phyloP scores from a whole-genome alignment of 1,140 invertebrate genomes.

The Tetramorium simillimum region DNA sequence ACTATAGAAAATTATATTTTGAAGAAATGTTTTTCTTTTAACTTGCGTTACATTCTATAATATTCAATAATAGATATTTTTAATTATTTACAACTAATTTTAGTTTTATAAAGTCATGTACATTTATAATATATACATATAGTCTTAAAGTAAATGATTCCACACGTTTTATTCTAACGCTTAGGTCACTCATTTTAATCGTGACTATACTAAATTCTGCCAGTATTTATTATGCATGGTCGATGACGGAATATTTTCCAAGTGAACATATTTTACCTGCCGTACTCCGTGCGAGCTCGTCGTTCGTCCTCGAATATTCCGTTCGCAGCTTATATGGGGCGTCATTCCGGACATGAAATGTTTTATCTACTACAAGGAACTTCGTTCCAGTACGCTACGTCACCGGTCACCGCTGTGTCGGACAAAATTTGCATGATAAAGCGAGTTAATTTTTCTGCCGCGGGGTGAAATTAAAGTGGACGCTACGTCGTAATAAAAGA shows the following conservation, averaged over 20 bases:
- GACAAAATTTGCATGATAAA: conserved; percentile 54
- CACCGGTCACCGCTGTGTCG: background rate
- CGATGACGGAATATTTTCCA: conserved; percentile 24
- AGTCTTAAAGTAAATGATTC: background rate
- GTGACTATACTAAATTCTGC: conserved; percentile 20
- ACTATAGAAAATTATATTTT: background rate
- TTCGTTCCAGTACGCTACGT: background rate
- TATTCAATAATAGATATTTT: background rate
- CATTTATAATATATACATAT: background rate
- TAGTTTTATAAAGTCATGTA: background rate
- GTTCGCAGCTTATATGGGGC: background rate
- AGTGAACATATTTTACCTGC: conserved; percentile 18
- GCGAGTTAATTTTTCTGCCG: conserved; percentile 39
- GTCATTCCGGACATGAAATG: conserved; percentile 5
- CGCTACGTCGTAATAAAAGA: conserved; percentile 15
- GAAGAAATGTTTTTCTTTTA: background rate
- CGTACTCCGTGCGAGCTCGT: background rate
- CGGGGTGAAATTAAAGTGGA: conserved; percentile 46
- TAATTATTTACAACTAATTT: conserved; percentile 7
- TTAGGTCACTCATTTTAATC: background rate
- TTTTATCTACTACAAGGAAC: conserved; percentile 20
- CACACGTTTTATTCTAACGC: background rate
- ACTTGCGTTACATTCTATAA: background rate
- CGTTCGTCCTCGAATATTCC: conserved; percentile 25
- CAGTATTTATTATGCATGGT: conserved; percentile 26